Conservation (phyloP, 2,888 invertebrate genomes). For the Diabrotica balteata region DNA sequence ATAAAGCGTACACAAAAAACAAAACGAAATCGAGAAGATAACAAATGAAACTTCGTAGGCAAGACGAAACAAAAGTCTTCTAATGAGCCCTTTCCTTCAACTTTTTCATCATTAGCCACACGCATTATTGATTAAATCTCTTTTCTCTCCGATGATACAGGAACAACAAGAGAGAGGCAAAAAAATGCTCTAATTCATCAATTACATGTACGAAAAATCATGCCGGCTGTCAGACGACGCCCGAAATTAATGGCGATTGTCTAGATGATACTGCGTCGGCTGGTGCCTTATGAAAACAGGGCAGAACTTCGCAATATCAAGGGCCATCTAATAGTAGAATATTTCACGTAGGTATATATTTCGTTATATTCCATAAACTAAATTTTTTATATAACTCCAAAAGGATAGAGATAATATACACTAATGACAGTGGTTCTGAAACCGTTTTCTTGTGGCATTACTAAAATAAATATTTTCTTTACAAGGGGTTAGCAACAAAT, state of each 20-base stretch:
- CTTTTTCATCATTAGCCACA: conserved; percentile 18
- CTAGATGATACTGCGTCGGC: conserved; percentile 19
- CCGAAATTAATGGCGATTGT: conserved; percentile 29
- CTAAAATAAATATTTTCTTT: too few relatives aligned
- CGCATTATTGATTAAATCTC: conserved; percentile 23
- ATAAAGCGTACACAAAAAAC: neutral
- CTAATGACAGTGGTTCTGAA: too few relatives aligned
- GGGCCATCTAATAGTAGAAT: too few relatives aligned
- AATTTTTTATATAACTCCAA: too few relatives aligned
- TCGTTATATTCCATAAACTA: too few relatives aligned
- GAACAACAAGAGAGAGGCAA: conserved; percentile 19
- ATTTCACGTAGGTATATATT: too few relatives aligned
- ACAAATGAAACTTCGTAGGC: conserved; percentile 6
- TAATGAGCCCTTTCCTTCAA: conserved; percentile 7
- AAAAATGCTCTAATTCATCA: conserved; percentile 30
- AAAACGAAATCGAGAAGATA: neutral
- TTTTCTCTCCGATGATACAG: conserved; percentile 4
- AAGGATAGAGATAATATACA: too few relatives aligned
- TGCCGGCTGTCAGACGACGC: conserved; percentile 28
- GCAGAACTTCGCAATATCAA: neutral
- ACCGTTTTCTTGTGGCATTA: too few relatives aligned
- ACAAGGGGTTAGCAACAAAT: too few relatives aligned
- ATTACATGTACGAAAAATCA: conserved; percentile 31
- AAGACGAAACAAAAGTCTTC: conserved; percentile 9
- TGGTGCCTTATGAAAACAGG: conserved; percentile 16